Percentiles rank a stretch among this genome's conserved stretches.
phyloP scores from a whole-genome alignment of 1,140 invertebrate genomes.

The Battus philenor region DNA sequence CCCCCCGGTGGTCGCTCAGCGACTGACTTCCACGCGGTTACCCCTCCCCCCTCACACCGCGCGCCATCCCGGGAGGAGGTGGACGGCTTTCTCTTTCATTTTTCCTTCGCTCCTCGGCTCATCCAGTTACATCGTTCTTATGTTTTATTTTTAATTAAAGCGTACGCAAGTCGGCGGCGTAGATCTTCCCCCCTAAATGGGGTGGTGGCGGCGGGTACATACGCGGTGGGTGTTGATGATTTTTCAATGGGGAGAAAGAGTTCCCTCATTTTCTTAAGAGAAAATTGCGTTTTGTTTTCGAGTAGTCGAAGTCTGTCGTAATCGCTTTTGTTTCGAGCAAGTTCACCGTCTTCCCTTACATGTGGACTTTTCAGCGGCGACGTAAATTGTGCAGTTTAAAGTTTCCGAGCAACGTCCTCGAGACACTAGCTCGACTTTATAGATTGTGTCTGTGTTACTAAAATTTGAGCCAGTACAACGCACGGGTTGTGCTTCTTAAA shows the following conservation, averaged over 20 bases:
- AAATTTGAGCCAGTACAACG: too few relatives aligned
- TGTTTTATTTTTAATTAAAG: conserved; percentile 76
- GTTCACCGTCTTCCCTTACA: conserved; percentile 49
- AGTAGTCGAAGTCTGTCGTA: conserved; percentile 74
- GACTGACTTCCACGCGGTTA: conserved; percentile 64
- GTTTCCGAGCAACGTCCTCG: conserved; percentile 48
- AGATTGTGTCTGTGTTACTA: too few relatives aligned
- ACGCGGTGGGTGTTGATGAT: conserved; percentile 74
- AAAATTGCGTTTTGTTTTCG: conserved; percentile 76
- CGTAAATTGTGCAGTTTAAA: conserved; percentile 65
- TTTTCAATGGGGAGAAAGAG: conserved; percentile 76
- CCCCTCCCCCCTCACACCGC: conserved; percentile 26
- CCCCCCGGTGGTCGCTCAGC: conserved; percentile 56
- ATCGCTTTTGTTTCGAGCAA: conserved; percentile 73
- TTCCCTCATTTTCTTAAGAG: conserved; percentile 76
- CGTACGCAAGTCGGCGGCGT: conserved; percentile 73
- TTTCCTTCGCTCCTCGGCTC: conserved; percentile 74
- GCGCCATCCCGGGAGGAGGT: conserved; percentile 41
- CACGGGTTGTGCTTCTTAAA: too few relatives aligned
- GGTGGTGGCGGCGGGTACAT: conserved; percentile 52
- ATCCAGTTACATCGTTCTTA: conserved; percentile 76
- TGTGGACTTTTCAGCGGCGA: conserved; percentile 46
- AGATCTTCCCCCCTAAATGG: conserved; percentile 52
- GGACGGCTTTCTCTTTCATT: conserved; percentile 75
- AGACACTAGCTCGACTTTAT: too few relatives aligned